A percentile compares a stretch with the other conserved stretches of the same genome.
Evolutionary conservation across 2,797 vertebrate species (phyloP).

Genomic region (Enteromius paludinosus): DNA sequence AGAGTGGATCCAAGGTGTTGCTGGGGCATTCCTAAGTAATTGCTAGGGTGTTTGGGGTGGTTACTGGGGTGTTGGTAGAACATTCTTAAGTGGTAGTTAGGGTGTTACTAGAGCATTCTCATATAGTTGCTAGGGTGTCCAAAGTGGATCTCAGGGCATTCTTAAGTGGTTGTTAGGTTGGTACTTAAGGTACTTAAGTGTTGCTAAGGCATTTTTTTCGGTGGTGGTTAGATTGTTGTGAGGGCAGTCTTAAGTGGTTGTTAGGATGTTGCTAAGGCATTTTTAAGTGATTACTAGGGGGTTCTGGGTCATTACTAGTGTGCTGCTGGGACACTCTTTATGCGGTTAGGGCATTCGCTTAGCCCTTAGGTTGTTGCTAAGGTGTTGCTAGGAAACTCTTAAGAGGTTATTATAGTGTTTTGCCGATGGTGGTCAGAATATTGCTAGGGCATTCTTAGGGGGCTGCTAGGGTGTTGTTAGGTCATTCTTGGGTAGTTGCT

Average conservation of each 20-base stretch:
- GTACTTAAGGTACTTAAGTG: too few species aligned
- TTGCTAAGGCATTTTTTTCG: too few species aligned
- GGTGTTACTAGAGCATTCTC: neutral
- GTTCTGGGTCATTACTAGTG: neutral
- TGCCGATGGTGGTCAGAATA: neutral
- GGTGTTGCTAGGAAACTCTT: neutral
- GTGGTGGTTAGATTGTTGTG: neutral
- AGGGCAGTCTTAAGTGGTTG: neutral
- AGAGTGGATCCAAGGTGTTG: neutral
- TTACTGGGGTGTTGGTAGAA: neutral
- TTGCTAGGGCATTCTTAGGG: neutral
- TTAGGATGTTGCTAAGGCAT: neutral
- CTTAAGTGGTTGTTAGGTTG: neutral
- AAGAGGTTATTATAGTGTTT: neutral
- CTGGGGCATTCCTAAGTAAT: neutral
- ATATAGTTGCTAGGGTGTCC: too few species aligned
- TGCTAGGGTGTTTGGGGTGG: neutral
- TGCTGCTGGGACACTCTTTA: neutral
- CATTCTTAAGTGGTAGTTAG: neutral
- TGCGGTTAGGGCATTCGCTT: neutral
- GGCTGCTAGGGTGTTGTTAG: neutral
- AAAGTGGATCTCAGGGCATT: neutral
- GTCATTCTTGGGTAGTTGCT: neutral
- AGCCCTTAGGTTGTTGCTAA: neutral
- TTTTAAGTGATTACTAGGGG: neutral